A percentile compares a stretch with the other conserved stretches of the same genome.
Evolutionary conservation across 2,888 invertebrate species (phyloP).

Genomic region (Nudaria mundana): DNA sequence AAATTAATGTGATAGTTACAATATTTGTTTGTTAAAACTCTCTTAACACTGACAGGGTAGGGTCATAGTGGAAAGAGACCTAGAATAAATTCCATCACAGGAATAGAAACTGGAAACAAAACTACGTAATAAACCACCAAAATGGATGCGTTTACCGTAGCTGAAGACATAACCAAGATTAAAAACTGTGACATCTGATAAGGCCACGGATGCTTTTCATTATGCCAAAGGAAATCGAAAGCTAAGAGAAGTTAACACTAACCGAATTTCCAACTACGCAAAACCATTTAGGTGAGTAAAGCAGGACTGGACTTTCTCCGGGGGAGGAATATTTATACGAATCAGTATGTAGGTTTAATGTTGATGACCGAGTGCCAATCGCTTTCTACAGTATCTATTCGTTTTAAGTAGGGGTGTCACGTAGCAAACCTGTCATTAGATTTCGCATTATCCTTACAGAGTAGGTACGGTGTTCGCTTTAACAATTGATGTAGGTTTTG

Average conservation of each 20-base stretch:
- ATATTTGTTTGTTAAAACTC: no score
- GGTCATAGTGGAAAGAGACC: no score
- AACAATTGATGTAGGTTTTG: not conserved
- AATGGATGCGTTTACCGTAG: no score
- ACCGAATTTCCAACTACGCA: not conserved
- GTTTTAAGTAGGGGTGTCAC: constrained; percentile 23
- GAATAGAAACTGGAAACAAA: no score
- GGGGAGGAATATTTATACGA: constrained; percentile 25
- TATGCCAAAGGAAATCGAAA: not conserved
- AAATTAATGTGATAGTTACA: no score
- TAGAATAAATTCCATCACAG: no score
- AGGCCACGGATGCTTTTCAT: no score
- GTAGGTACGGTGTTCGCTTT: constrained; percentile 1
- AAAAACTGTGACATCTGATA: no score
- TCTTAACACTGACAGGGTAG: no score
- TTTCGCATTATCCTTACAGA: constrained; percentile 13
- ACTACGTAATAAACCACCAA: no score
- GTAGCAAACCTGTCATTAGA: constrained; percentile 22
- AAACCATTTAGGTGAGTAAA: constrained; percentile 16
- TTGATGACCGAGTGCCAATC: constrained; percentile 29
- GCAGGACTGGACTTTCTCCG: constrained; percentile 30
- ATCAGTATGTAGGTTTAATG: constrained; percentile 23
- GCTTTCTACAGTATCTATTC: constrained; percentile 36
- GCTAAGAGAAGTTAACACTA: not conserved
- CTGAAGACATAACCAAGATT: no score